Evolutionary conservation across 2,888 invertebrate genomes (phyloP).

Genomic region (Drosophila lacicola): DNA sequence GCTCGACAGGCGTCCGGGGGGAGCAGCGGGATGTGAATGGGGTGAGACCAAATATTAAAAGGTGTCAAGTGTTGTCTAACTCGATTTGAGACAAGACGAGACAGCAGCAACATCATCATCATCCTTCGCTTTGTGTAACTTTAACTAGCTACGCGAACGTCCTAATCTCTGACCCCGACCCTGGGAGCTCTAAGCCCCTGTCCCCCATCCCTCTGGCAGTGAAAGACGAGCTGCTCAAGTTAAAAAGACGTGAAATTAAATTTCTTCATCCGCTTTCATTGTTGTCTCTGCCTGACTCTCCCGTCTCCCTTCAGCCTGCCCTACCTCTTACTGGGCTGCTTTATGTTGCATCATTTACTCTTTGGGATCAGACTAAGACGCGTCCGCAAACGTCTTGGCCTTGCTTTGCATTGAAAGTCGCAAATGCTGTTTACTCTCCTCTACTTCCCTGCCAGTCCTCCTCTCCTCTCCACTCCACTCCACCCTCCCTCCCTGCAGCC

Average conservation of each 20-base stretch:
- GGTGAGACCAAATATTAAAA: slow-evolving; percentile 54
- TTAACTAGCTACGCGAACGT: slow-evolving; percentile 39
- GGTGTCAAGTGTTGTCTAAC: slow-evolving; percentile 71
- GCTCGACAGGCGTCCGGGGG: slow-evolving; percentile 24
- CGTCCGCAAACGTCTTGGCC: slow-evolving; percentile 21
- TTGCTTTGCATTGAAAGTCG: slow-evolving; percentile 55
- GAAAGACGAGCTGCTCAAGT: slow-evolving; percentile 62
- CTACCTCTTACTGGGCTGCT: slow-evolving; percentile 13
- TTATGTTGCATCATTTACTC: slow-evolving; percentile 78
- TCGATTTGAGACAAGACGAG: slow-evolving; percentile 30
- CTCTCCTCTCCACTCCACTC: slow-evolving; percentile 2
- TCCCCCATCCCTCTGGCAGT: slow-evolving; percentile 21
- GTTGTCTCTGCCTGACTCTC: slow-evolving; percentile 22
- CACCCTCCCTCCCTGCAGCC: not conserved
- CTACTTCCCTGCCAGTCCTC: slow-evolving; percentile 25
- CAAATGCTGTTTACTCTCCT: slow-evolving; percentile 64
- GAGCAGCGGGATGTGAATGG: slow-evolving; percentile 1
- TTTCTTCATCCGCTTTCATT: slow-evolving; percentile 79
- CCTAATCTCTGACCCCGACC: slow-evolving; percentile 21
- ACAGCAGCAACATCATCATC: slow-evolving; percentile 33
- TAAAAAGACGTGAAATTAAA: slow-evolving; percentile 83
- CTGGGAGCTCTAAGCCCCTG: slow-evolving; percentile 10
- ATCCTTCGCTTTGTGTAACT: slow-evolving; percentile 25
- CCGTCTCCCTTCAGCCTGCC: not conserved
- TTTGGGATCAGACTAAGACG: slow-evolving; percentile 73